Evolutionary conservation across 2,113 vertebrate species (phyloP).

Genomic region (Cephalopholis sonnerati): DNA sequence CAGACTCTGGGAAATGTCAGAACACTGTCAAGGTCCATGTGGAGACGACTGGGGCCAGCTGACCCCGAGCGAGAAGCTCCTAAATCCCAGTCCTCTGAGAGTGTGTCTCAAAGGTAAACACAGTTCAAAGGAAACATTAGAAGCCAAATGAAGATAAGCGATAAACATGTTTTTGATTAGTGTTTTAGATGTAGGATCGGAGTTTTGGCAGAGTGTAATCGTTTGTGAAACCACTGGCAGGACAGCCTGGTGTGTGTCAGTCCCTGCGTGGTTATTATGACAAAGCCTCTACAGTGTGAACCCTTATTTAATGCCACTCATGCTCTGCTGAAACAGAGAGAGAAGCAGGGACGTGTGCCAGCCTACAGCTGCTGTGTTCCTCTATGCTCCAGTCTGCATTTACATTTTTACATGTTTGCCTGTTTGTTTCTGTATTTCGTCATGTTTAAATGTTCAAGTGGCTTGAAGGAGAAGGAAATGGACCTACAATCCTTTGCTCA

Average conservation of each 20-base stretch:
- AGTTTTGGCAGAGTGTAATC: slow-evolving; percentile 59
- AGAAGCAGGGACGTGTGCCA: slow-evolving; percentile 14
- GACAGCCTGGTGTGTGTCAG: slow-evolving; percentile 65
- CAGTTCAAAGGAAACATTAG: slow-evolving; percentile 62
- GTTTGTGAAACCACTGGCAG: slow-evolving; percentile 42
- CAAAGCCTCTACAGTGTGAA: slow-evolving; percentile 49
- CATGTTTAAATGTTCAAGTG: background rate
- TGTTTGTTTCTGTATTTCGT: slow-evolving; percentile 6
- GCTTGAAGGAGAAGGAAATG: slow-evolving; percentile 16
- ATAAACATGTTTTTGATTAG: slow-evolving; percentile 63
- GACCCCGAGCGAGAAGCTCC: slow-evolving; percentile 53
- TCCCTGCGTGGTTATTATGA: slow-evolving; percentile 59
- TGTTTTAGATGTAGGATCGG: slow-evolving; percentile 56
- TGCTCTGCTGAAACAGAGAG: slow-evolving; percentile 6
- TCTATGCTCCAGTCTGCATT: background rate
- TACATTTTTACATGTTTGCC: background rate
- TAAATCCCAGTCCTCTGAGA: slow-evolving; percentile 54
- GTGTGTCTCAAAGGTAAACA: slow-evolving; percentile 59
- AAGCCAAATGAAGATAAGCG: slow-evolving; percentile 62
- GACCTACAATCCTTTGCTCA: slow-evolving; percentile 18
- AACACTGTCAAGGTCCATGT: slow-evolving; percentile 66
- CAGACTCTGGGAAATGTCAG: slow-evolving; percentile 76
- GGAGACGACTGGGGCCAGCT: slow-evolving; percentile 46
- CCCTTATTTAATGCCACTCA: slow-evolving; percentile 38
- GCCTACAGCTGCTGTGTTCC: background rate